A percentile compares a stretch with the other conserved stretches of the same genome.
Evolutionary conservation across 2,113 vertebrate species (phyloP).

Genomic region (Corythornis cristatus): DNA sequence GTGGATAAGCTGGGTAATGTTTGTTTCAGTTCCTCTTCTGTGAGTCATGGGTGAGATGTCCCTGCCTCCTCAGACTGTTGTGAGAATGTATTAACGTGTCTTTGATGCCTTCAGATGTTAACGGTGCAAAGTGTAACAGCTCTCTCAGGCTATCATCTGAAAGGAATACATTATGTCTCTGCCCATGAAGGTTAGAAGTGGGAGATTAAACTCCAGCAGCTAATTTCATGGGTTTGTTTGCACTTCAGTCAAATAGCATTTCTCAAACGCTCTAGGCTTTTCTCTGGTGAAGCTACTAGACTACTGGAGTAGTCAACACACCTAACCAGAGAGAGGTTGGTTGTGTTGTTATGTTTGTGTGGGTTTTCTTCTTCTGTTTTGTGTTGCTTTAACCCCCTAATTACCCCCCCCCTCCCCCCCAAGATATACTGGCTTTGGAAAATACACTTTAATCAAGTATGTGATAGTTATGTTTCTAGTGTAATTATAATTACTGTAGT

Average conservation of each 20-base stretch:
- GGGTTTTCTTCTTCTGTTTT: neutral
- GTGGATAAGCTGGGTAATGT: neutral
- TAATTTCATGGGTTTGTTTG: neutral
- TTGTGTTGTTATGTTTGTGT: neutral
- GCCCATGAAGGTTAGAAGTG: neutral
- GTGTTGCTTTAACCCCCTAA: neutral
- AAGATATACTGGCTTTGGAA: neutral
- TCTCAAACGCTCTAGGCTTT: neutral
- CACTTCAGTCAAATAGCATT: neutral
- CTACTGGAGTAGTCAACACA: neutral
- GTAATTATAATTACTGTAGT: neutral
- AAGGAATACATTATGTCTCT: neutral
- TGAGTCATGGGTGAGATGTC: neutral
- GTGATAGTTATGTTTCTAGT: neutral
- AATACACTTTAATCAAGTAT: neutral
- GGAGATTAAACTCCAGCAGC: neutral
- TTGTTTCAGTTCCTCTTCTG: neutral
- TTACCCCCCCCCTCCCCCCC: neutral
- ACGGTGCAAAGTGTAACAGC: neutral
- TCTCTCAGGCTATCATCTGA: neutral
- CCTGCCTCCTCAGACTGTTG: slow-evolving; percentile 5
- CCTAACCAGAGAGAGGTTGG: neutral
- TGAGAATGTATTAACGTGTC: neutral
- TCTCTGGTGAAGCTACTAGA: neutral
- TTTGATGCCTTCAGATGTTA: neutral